phyloP scores from a whole-genome alignment of 2,113 vertebrate species.

The Pavo muticus region DNA sequence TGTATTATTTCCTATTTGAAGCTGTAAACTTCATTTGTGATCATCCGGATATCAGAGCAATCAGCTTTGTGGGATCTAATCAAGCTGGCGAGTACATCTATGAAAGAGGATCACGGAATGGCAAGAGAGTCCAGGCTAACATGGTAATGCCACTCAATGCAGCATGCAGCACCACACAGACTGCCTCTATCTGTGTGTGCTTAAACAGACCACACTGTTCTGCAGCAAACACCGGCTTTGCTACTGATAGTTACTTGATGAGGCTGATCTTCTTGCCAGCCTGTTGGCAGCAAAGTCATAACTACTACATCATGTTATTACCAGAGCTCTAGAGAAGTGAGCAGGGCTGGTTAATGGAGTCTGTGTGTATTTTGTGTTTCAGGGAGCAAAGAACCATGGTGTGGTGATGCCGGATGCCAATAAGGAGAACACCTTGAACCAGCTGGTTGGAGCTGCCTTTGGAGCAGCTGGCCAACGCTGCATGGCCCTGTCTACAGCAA shows the following conservation, averaged over 20 bases:
- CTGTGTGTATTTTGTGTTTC: neutral
- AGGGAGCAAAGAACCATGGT: conserved; percentile 98
- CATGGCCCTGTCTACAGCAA: conserved; percentile 96
- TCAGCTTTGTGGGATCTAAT: conserved; percentile 99
- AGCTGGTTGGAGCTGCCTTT: conserved; percentile 95
- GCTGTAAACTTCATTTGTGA: conserved; percentile 97
- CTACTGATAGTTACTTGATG: neutral
- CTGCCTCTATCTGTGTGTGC: neutral
- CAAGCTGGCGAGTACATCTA: conserved; percentile 97
- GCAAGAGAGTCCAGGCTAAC: conserved; percentile 97
- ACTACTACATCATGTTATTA: neutral
- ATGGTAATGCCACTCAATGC: conserved; percentile 83
- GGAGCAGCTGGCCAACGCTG: conserved; percentile 97
- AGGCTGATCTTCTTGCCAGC: conserved; percentile 16
- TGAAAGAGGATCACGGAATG: conserved; percentile 92
- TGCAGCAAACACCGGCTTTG: conserved; percentile 4
- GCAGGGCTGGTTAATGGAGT: neutral
- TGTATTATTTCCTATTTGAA: conserved; percentile 74
- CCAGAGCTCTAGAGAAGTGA: neutral
- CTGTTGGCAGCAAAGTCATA: neutral
- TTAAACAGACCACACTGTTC: neutral
- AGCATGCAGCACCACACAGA: neutral
- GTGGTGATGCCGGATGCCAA: conserved; percentile 98
- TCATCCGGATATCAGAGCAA: conserved; percentile 94
- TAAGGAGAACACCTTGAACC: conserved; percentile 97